Percentiles rank a stretch among this genome's conserved stretches.
Evolutionary conservation across 2,113 vertebrate species (phyloP).

Genomic region (Heloderma charlesbogerti): DNA sequence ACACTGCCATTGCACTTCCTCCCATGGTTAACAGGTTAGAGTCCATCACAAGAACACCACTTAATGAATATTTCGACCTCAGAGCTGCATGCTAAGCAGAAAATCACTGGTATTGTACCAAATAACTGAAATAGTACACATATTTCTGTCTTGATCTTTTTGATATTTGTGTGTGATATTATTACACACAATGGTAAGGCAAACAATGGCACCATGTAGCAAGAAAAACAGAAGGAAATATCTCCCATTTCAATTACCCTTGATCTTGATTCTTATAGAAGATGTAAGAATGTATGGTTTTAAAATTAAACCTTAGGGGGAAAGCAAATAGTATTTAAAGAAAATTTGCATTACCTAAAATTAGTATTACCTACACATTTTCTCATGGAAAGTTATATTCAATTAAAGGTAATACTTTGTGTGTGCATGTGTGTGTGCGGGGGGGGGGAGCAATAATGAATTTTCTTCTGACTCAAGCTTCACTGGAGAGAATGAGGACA

Average conservation of each 20-base stretch:
- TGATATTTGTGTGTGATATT: no score
- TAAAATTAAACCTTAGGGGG: neutral
- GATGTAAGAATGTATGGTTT: neutral
- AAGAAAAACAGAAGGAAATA: neutral
- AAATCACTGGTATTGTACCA: neutral
- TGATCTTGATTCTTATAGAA: neutral
- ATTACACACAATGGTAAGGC: neutral
- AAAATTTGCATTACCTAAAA: neutral
- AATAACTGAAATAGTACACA: neutral
- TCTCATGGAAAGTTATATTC: neutral
- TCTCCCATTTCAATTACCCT: no score
- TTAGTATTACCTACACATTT: neutral
- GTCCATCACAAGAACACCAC: constrained; percentile 33
- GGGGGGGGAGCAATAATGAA: neutral
- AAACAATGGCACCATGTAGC: neutral
- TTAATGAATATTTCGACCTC: constrained; percentile 43
- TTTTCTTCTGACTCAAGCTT: neutral
- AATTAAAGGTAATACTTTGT: neutral
- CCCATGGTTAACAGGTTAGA: constrained; percentile 53
- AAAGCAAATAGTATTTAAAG: neutral
- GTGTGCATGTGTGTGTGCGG: no score
- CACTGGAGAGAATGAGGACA: neutral
- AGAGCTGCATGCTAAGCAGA: constrained; percentile 20
- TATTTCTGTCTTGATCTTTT: neutral
- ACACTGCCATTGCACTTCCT: neutral